Evolutionary conservation across 1,140 invertebrate species (phyloP), one percentile per base, ranked within the genome.

Genomic region (Cylas formicarius): DNA sequence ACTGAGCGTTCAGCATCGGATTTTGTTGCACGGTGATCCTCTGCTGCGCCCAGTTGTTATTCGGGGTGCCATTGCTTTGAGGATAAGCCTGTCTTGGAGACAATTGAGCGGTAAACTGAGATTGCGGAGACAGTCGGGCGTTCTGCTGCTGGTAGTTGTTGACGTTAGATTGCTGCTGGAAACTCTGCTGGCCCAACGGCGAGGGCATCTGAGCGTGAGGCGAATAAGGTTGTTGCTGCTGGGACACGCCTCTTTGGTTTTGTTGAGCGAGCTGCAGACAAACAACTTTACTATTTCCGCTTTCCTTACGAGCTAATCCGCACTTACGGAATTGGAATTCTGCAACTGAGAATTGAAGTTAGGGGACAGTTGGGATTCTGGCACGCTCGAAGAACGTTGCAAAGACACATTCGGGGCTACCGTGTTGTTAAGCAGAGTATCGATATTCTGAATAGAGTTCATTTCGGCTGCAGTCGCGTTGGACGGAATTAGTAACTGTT

Each of bases 381-480:
- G 72, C 51, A 82, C 72, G 66, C 75, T 83, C 20, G 73, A 58
- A 18, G 74, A 79, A 47, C 81, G 72, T 70, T 84, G 68, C 20
- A 73, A 66, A 18, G 84, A 80, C 6, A 90, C 85, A 67, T 89
- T 89, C 81, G 63, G 86, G 14, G 84, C 83, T 45, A 84, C 82
- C n/a, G 79, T 78, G 56, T 79, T 82, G 61, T 86, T 88, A 48
- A 89, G 69, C 52, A 89, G 68, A 42, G 78, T 83, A 62, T 81
- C 78, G 50, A 88, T 83, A 62, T 82, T 86, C 55, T 59, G 57
- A 16, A 84, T 72, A 43, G 72, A 73, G 48, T 72, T 70, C 45
- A 80, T 71, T 64, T 79, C 72, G 35, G 75, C 66, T 42, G 77
- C 70, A 48, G 78, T 73, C 48, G 77, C 74, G 66, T 79, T 80